Evolutionary conservation across 1,140 invertebrate species (phyloP), one percentile per base, ranked within the genome.

Genomic region (Cyclina sinensis): DNA sequence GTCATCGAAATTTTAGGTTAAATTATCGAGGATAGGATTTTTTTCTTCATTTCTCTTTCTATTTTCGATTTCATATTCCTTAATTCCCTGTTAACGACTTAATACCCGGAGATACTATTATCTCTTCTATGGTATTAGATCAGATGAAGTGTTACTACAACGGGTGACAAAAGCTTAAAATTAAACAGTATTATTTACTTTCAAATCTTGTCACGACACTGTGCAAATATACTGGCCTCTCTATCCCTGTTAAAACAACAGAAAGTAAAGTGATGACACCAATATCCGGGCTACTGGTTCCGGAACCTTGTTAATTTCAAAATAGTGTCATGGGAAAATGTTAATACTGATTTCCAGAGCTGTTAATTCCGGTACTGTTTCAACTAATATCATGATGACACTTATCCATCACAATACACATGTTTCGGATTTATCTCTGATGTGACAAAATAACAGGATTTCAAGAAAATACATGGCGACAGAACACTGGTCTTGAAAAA

Each of bases 351-450:
- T 70, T n/a, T n/a, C n/a, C n/a, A n/a, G n/a, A n/a, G n/a, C 35
- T 39, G 32, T 70, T 70, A 70, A 70, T 70, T 39, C 65, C 35
- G 65, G 35, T 70, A 35, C 32, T 70, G 32, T 70, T 70, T 70
- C 37, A 70, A 32, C 1, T 7, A 37, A 21, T 18, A 35, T 39
- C 7, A 11, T 3, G 12, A 37, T 70, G 65, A 70, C 65, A 70
- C 65, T 21, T 70, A 37, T 39, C 65, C 65, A 4, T 2, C 21
- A 35, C 30, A 70, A 18, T 37, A 37, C 12, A 37, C 65, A 32
- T 70, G 35, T 3, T 70, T 7, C 4, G 32, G 24, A 37, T 18
- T 70, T 4, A 37, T 16, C 2, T 14, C 2, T 30, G 37, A 70
- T 7, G 18, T 37, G 32, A 70, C 65, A 70, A 35, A 43, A 27